These are phyloP conservation scores for Xestobium rufovillosum DNA, from an alignment of 2,888 invertebrate genomes.

Conservation along the genomic window DNA sequence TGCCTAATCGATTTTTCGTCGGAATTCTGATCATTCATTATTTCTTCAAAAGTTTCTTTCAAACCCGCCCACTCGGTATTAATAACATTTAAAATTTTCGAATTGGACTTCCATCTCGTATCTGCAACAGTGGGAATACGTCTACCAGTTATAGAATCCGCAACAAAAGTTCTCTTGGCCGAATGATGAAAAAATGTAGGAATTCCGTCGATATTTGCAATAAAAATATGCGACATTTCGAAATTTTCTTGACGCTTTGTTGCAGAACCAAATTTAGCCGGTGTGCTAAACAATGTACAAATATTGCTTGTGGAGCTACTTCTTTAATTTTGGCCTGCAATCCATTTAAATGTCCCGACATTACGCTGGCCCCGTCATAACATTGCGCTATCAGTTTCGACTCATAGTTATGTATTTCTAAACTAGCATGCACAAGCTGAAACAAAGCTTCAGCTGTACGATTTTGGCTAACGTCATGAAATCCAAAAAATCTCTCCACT, in stretches of 20 bases:
- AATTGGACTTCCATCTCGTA: constrained; percentile 13
- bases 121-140: not conserved
- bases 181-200: constrained; percentile 22
- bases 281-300: constrained; percentile 22
- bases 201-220: constrained; percentile 22
- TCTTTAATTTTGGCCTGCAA: constrained; percentile 20
- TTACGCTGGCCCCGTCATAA: constrained; percentile 25
- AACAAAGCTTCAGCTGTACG: constrained; percentile 18
- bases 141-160: constrained; percentile 1
- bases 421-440: constrained; percentile 8
- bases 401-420: constrained; percentile 18
- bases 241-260: constrained; percentile 17
- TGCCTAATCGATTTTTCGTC: constrained; percentile 19
- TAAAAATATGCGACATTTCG: constrained; percentile 23
- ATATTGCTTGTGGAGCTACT: constrained; percentile 19
- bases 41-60: constrained; percentile 20
- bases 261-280: constrained; percentile 21
- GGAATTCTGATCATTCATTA: constrained; percentile 16
- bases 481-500: constrained; percentile 23
- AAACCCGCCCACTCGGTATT: constrained; percentile 21
- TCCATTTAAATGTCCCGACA: constrained; percentile 16
- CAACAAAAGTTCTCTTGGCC: not conserved
- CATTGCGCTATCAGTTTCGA: constrained; percentile 24
- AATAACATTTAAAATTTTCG: constrained; percentile 18
- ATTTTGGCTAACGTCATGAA: constrained; percentile 21